A percentile compares a stretch with the other conserved stretches of the same genome.
Evolutionary conservation across 2,797 vertebrate species (phyloP).

Genomic region (Sciurus carolinensis): DNA sequence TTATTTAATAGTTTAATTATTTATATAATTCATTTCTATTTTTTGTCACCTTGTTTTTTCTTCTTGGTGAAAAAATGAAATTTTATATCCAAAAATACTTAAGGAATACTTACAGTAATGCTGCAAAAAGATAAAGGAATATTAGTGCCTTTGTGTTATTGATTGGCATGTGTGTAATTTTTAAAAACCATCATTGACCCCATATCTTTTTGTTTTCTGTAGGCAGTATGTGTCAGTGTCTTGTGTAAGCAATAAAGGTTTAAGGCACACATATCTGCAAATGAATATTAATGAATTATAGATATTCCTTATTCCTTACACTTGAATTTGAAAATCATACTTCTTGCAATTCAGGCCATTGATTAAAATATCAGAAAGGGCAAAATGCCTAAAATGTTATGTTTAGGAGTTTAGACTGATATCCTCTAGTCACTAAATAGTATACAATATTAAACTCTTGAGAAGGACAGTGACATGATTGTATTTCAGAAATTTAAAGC

Average conservation of each 20-base stretch:
- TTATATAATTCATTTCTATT: slow-evolving; percentile 26
- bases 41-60: slow-evolving; percentile 63
- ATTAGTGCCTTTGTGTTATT: slow-evolving; percentile 26
- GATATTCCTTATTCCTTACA: slow-evolving; percentile 34
- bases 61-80: slow-evolving; percentile 57
- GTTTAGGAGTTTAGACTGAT: slow-evolving; percentile 65
- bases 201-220: slow-evolving; percentile 54
- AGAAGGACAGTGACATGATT: neutral
- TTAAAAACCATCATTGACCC: slow-evolving; percentile 17
- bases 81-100: slow-evolving; percentile 67
- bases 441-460: neutral
- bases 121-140: neutral
- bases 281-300: slow-evolving; percentile 51
- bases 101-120: slow-evolving; percentile 32
- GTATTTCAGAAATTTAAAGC: slow-evolving; percentile 40
- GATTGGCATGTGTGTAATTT: neutral
- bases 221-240: neutral
- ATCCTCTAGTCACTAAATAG: slow-evolving; percentile 55
- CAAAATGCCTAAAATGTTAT: slow-evolving; percentile 55
- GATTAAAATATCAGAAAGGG: slow-evolving; percentile 51
- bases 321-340: slow-evolving; percentile 64
- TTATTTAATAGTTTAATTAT: slow-evolving; percentile 61
- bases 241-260: neutral
- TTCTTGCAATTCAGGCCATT: slow-evolving; percentile 27
- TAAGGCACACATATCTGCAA: neutral